phyloP scores from a whole-genome alignment of 2,113 vertebrate species.

The Python bivittatus region DNA sequence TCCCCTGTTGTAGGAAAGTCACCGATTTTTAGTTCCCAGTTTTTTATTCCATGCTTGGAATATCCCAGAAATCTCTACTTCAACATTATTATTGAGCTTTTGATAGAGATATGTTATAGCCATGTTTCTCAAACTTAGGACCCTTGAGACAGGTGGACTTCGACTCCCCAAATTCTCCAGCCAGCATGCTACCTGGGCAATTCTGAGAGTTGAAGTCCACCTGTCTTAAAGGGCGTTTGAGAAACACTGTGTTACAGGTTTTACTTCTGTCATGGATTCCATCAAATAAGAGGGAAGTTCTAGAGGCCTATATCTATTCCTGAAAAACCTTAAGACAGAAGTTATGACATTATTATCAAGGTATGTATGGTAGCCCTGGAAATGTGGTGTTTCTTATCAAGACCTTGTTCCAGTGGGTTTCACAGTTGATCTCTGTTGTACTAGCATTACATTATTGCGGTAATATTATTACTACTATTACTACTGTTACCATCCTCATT shows the following conservation, averaged over 20 bases:
- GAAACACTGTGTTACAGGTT: not conserved
- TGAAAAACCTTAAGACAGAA: not conserved
- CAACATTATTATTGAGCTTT: not conserved
- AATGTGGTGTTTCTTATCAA: not conserved
- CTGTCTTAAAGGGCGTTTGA: not conserved
- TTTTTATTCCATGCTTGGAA: not conserved
- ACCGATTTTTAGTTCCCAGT: not conserved
- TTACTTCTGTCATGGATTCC: not conserved
- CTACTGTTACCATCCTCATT: not conserved
- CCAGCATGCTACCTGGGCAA: not conserved
- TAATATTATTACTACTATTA: not conserved
- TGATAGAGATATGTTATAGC: not conserved
- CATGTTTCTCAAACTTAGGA: no score
- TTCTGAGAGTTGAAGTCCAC: not conserved
- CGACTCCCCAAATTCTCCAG: not conserved
- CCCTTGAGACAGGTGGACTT: not conserved
- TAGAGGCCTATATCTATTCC: not conserved
- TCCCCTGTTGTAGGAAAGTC: not conserved
- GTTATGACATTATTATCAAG: not conserved
- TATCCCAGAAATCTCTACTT: not conserved
- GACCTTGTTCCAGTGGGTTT: not conserved
- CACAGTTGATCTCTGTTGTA: not conserved
- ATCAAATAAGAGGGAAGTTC: not conserved
- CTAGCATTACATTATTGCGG: not conserved
- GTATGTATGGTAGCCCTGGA: no score